Evolutionary conservation across 1,140 invertebrate species (phyloP).

Genomic region (Psilanteris sp.): DNA sequence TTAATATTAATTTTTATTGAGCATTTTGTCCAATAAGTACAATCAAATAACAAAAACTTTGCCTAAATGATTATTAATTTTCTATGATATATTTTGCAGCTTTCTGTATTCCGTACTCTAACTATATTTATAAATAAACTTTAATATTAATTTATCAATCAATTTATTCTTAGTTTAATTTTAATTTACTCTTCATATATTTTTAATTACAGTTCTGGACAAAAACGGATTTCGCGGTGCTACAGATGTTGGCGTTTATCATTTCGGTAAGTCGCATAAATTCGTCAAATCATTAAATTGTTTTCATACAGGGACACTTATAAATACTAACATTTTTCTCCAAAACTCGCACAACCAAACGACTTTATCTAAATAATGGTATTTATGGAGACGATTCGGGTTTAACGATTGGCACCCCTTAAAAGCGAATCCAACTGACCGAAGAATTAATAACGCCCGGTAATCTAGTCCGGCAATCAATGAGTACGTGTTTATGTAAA

Average conservation of each 20-base stretch:
- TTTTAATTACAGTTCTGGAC: conserved; percentile 69
- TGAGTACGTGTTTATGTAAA: conserved; percentile 79
- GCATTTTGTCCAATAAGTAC: too few species aligned
- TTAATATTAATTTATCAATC: too few species aligned
- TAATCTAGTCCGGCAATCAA: conserved; percentile 76
- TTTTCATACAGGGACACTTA: conserved; percentile 6
- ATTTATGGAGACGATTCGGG: conserved; percentile 52
- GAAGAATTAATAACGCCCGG: conserved; percentile 74
- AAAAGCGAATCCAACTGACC: conserved; percentile 68
- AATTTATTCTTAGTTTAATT: too few species aligned
- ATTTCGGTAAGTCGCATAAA: conserved; percentile 71
- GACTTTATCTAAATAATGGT: conserved; percentile 59
- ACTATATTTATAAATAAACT: too few species aligned
- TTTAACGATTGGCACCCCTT: conserved; percentile 64
- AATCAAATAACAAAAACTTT: too few species aligned
- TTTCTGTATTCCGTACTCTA: too few species aligned
- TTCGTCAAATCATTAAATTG: conserved; percentile 24
- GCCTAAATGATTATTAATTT: too few species aligned
- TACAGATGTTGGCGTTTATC: conserved; percentile 60
- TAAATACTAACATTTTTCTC: conserved; percentile 34
- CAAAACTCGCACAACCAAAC: conserved; percentile 19
- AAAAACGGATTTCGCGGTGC: conserved; percentile 69
- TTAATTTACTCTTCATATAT: too few species aligned
- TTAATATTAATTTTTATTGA: too few species aligned
- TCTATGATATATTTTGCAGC: too few species aligned